A percentile compares a stretch with the other conserved stretches of the same genome.
phyloP scores from a whole-genome alignment of 2,797 vertebrate genomes.

The Spatula clypeata region DNA sequence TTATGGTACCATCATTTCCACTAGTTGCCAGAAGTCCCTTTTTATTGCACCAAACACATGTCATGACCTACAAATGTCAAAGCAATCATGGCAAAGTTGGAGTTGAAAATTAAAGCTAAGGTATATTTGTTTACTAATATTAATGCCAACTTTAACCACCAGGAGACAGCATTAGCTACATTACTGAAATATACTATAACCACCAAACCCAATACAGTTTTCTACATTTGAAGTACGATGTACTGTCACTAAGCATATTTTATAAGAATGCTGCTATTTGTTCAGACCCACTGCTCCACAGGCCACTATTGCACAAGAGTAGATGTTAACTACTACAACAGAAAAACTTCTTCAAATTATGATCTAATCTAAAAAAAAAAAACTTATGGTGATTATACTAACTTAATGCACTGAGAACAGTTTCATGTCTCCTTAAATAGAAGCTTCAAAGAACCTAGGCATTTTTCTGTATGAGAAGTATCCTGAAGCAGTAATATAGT shows the following conservation, averaged over 20 bases:
- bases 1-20: slow-evolving; percentile 95
- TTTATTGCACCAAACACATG: slow-evolving; percentile 93
- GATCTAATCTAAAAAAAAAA: not conserved
- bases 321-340: fast-evolving
- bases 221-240: not conserved
- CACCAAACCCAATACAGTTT: not conserved
- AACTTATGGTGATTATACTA: not conserved
- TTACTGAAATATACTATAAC: not conserved
- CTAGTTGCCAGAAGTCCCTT: slow-evolving; percentile 95
- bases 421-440: fast-evolving
- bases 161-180: not conserved
- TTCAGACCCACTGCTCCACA: not conserved
- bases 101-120: not conserved
- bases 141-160: not conserved
- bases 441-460: not conserved
- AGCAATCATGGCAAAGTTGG: not conserved
- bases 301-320: not conserved
- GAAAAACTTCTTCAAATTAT: not conserved
- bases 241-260: not conserved
- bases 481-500: not conserved
- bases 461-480: not conserved
- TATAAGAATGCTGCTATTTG: not conserved
- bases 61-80: slow-evolving; percentile 90
- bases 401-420: not conserved
- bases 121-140: not conserved